Evolutionary conservation across 2,113 vertebrate genomes (phyloP).

Genomic region (Chamaetylas fuelleborni): DNA sequence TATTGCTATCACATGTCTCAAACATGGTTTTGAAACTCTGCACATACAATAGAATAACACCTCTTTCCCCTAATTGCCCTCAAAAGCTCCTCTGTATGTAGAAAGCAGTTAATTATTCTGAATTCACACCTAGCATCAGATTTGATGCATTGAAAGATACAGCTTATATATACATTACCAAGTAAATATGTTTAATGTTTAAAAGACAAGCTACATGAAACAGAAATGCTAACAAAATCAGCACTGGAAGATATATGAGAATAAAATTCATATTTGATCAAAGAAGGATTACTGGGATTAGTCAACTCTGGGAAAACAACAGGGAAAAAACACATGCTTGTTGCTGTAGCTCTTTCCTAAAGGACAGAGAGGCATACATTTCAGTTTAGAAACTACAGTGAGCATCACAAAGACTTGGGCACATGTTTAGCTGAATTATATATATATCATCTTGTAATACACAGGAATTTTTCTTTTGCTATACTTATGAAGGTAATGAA

Average conservation of each 20-base stretch:
- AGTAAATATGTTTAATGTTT: not conserved
- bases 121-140: not conserved
- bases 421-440: not conserved
- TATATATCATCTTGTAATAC: not conserved
- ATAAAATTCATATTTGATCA: not conserved
- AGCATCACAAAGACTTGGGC: not conserved
- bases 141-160: not conserved
- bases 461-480: not conserved
- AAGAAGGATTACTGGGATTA: not conserved
- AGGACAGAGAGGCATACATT: not conserved
- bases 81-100: not conserved
- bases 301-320: not conserved
- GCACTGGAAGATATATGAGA: not conserved
- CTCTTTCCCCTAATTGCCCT: not conserved
- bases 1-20: not conserved
- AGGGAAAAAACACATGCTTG: not conserved
- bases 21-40: not conserved
- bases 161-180: not conserved
- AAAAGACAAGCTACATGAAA: not conserved
- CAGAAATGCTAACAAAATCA: not conserved
- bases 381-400: not conserved
- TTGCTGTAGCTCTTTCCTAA: not conserved
- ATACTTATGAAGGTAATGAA: not conserved
- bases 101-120: slow-evolving; percentile 16
- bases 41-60: not conserved